These are phyloP conservation scores for Zelleria hepariella DNA, from an alignment of 2,888 invertebrate genomes.

Conservation along the genomic window DNA sequence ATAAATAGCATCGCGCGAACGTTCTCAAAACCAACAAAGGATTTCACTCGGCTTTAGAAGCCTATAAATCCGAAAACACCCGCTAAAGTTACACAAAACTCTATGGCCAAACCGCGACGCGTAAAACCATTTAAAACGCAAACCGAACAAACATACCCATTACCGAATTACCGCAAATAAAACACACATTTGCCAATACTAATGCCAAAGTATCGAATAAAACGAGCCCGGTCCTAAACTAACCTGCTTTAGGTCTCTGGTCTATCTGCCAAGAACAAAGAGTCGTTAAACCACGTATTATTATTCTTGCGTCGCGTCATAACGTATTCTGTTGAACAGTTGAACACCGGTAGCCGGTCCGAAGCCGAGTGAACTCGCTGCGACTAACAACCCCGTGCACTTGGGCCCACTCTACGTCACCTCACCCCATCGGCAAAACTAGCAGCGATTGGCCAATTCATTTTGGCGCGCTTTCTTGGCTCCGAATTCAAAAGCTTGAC, in stretches of 20 bases:
- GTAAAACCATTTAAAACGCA: slow-evolving; percentile 50
- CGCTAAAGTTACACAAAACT: slow-evolving; percentile 48
- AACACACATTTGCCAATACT: slow-evolving; percentile 37
- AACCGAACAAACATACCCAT: slow-evolving; percentile 29
- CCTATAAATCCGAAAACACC: slow-evolving; percentile 65
- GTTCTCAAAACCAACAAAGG: slow-evolving; percentile 33
- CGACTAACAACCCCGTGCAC: slow-evolving; percentile 62
- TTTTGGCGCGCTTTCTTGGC: slow-evolving; percentile 65
- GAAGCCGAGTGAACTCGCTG: slow-evolving; percentile 61
- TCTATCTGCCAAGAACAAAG: slow-evolving; percentile 50
- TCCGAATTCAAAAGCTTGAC: slow-evolving; percentile 33
- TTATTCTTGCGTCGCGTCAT: slow-evolving; percentile 13
- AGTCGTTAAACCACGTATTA: slow-evolving; percentile 42
- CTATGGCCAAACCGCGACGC: slow-evolving; percentile 52
- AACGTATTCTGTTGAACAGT: background rate
- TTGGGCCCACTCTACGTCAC: slow-evolving; percentile 58
- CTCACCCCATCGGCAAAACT: slow-evolving; percentile 59
- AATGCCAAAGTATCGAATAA: slow-evolving; percentile 38
- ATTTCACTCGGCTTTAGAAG: slow-evolving; percentile 55
- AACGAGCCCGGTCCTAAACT: slow-evolving; percentile 37
- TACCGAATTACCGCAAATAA: slow-evolving; percentile 56
- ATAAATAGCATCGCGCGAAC: background rate
- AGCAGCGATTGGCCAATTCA: slow-evolving; percentile 44
- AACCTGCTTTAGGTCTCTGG: slow-evolving; percentile 35
- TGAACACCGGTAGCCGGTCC: slow-evolving; percentile 44